phyloP scores from a whole-genome alignment of 2,113 vertebrate genomes.

The Planiliza haematocheilus region DNA sequence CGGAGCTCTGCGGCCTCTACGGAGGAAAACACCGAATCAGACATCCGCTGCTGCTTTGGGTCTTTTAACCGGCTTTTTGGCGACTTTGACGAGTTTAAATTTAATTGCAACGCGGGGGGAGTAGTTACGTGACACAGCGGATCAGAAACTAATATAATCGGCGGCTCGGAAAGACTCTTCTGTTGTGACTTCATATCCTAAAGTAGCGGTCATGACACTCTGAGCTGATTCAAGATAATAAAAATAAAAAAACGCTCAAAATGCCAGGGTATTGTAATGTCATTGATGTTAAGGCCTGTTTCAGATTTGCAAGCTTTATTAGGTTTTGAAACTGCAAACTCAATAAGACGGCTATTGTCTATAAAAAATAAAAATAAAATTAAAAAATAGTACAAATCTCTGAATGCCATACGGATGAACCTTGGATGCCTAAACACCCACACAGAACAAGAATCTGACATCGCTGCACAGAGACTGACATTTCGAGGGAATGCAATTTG shows the following conservation, averaged over 20 bases:
- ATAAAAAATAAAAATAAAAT: no score
- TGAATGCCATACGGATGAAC: constrained; percentile 24
- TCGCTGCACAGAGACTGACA: constrained; percentile 36
- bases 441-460: constrained; percentile 42
- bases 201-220: not conserved
- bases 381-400: no score
- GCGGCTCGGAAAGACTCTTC: not conserved
- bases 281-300: not conserved
- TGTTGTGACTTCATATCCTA: not conserved
- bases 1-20: no score
- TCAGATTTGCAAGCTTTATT: constrained; percentile 3
- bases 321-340: constrained; percentile 4
- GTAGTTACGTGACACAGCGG: no score
- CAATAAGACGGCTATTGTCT: constrained; percentile 15
- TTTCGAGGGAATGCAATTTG: constrained; percentile 46
- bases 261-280: not conserved
- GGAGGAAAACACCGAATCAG: no score
- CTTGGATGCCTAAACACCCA: constrained; percentile 43
- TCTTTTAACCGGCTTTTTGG: no score
- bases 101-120: no score
- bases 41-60: no score
- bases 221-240: not conserved
- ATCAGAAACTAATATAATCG: no score
- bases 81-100: no score
- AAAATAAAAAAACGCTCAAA: constrained; percentile 2